Evolutionary conservation across 2,797 vertebrate species (phyloP).

Genomic region (Poeciliopsis presidionis): DNA sequence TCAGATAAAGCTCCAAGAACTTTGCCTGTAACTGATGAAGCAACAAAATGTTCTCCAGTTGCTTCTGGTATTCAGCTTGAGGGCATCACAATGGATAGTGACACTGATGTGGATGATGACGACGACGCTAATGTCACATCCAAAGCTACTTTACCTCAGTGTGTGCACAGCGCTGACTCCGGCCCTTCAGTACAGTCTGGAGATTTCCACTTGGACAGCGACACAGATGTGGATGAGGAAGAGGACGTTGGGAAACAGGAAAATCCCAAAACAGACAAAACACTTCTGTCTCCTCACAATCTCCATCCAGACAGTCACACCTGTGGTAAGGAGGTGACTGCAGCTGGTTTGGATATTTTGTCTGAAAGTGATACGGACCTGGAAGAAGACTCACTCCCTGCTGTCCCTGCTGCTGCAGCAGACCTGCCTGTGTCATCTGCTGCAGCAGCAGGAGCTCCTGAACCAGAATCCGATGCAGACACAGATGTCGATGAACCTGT

Average conservation of each 20-base stretch:
- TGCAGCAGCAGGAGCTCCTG: neutral
- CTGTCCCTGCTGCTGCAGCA: slow-evolving; percentile 12
- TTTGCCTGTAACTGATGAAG: slow-evolving; percentile 14
- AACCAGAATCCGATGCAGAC: slow-evolving; percentile 39
- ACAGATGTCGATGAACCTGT: slow-evolving; percentile 46
- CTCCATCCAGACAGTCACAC: slow-evolving; percentile 62
- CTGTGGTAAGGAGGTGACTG: slow-evolving; percentile 49
- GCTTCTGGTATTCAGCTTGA: slow-evolving; percentile 36
- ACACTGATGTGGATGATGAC: slow-evolving; percentile 79
- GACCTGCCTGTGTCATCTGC: neutral
- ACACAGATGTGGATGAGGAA: slow-evolving; percentile 73
- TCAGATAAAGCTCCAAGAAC: slow-evolving; percentile 8
- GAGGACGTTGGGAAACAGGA: slow-evolving; percentile 28
- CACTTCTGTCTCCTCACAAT: slow-evolving; percentile 6
- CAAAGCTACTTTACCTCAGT: slow-evolving; percentile 25
- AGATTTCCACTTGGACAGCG: slow-evolving; percentile 63
- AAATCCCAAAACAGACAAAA: slow-evolving; percentile 24
- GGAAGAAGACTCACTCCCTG: slow-evolving; percentile 51
- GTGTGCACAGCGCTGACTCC: slow-evolving; percentile 19
- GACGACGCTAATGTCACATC: slow-evolving; percentile 26
- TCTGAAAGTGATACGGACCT: slow-evolving; percentile 81
- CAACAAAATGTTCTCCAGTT: slow-evolving; percentile 13
- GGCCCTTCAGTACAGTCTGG: slow-evolving; percentile 20
- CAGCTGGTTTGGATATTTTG: slow-evolving; percentile 48
- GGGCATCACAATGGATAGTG: slow-evolving; percentile 74